Evolutionary conservation across 2,797 vertebrate species (phyloP).

Genomic region (Brotogeris chrysoptera): DNA sequence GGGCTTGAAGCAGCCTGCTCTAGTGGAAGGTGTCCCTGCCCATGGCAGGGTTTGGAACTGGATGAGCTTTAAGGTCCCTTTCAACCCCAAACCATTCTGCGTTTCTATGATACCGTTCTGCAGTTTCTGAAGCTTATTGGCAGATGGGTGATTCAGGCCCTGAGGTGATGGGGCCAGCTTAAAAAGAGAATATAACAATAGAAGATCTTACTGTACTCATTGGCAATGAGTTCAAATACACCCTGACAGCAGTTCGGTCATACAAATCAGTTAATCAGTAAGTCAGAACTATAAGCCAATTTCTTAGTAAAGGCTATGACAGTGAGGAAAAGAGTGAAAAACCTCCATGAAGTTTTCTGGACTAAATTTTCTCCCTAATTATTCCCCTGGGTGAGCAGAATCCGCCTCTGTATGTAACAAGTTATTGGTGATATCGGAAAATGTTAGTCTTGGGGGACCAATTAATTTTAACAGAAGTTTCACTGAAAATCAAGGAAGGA

Average conservation of each 20-base stretch:
- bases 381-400: slow-evolving; percentile 15
- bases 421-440: neutral
- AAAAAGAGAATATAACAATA: neutral
- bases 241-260: neutral
- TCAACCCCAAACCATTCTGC: neutral
- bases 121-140: neutral
- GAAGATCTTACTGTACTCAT: neutral
- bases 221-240: neutral
- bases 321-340: neutral
- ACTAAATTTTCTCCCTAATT: slow-evolving; percentile 13
- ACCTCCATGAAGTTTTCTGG: neutral
- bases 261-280: neutral
- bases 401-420: neutral
- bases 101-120: neutral
- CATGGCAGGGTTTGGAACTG: neutral
- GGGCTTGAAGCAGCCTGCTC: neutral
- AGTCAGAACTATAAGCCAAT: neutral
- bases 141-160: neutral
- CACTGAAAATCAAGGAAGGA: neutral
- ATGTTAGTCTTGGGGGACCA: neutral
- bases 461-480: slow-evolving; percentile 34
- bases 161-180: neutral
- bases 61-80: neutral
- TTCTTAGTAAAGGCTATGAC: neutral
- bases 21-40: neutral